Percentiles rank a stretch among this genome's conserved stretches.
phyloP scores from a whole-genome alignment of 2,888 invertebrate species.

The Hirtodrosophila alboralis region DNA sequence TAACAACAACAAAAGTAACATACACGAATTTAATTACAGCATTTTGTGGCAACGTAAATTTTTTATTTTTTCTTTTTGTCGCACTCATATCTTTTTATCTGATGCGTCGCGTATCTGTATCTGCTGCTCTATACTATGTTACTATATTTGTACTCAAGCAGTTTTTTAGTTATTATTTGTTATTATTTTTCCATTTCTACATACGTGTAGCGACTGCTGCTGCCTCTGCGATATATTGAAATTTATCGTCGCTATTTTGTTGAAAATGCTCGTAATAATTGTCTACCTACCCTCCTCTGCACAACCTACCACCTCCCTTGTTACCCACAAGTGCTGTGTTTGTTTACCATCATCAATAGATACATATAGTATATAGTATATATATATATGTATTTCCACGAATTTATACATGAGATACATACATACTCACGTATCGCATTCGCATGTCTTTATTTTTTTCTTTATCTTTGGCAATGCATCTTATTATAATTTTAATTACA shows the following conservation, averaged over 20 bases:
- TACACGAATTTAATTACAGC: constrained; percentile 76
- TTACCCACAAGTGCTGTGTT: too few species aligned
- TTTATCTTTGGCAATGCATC: constrained; percentile 71
- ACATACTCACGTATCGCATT: constrained; percentile 53
- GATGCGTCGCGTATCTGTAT: constrained; percentile 61
- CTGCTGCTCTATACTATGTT: constrained; percentile 13
- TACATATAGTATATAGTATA: too few species aligned
- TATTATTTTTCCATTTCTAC: constrained; percentile 75
- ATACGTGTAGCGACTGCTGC: constrained; percentile 52
- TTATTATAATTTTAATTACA: constrained; percentile 80
- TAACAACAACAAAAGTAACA: constrained; percentile 30
- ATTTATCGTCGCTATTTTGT: constrained; percentile 75
- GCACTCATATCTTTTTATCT: constrained; percentile 68
- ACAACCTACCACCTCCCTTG: neutral
- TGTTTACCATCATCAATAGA: constrained; percentile 61
- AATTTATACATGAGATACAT: constrained; percentile 44
- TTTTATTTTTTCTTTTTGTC: constrained; percentile 38
- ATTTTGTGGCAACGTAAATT: constrained; percentile 3
- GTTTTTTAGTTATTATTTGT: constrained; percentile 78
- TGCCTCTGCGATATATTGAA: constrained; percentile 64
- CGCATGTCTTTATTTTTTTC: constrained; percentile 64
- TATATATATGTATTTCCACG: constrained; percentile 39
- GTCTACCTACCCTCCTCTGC: constrained; percentile 23
- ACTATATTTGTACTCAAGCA: constrained; percentile 41
- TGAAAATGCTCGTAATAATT: constrained; percentile 71